Percentiles rank a stretch among this genome's conserved stretches.
phyloP scores from a whole-genome alignment of 2,888 invertebrate genomes.

The Lysandra coridon region DNA sequence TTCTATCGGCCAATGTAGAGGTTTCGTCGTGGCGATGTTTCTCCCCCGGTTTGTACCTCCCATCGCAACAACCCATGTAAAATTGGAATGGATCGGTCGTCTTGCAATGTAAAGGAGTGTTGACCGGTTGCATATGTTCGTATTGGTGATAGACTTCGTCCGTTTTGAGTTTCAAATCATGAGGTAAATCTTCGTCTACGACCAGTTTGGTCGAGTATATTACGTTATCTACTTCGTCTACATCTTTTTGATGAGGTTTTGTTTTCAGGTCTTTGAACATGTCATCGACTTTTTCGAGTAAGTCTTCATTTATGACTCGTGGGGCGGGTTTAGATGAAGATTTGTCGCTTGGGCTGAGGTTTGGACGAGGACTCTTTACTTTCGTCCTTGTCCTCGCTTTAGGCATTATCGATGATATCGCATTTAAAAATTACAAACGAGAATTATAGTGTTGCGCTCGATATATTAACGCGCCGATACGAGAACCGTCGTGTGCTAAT shows the following conservation, averaged over 20 bases:
- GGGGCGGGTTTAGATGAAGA: slow-evolving; percentile 70
- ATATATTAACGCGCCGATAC: too few species aligned
- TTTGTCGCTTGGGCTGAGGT: slow-evolving; percentile 64
- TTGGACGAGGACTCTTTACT: slow-evolving; percentile 58
- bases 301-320: slow-evolving; percentile 69
- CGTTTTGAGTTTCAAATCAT: slow-evolving; percentile 49
- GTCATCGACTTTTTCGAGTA: slow-evolving; percentile 75
- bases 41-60: slow-evolving; percentile 57
- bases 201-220: slow-evolving; percentile 69
- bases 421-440: too few species aligned
- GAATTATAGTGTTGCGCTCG: too few species aligned
- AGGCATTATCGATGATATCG: too few species aligned
- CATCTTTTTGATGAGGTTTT: slow-evolving; percentile 61
- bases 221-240: slow-evolving; percentile 60
- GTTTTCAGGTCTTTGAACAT: slow-evolving; percentile 72
- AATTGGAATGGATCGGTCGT: slow-evolving; percentile 66
- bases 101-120: slow-evolving; percentile 59
- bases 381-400: slow-evolving; percentile 65
- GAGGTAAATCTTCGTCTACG: slow-evolving; percentile 62
- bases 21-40: slow-evolving; percentile 73
- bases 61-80: slow-evolving; percentile 65
- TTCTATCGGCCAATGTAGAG: slow-evolving; percentile 65
- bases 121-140: slow-evolving; percentile 71
- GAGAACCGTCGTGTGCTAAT: too few species aligned
- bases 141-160: slow-evolving; percentile 68